Evolutionary conservation across 2,797 vertebrate species (phyloP), one percentile per base, ranked within the genome.

Genomic region (Leontopithecus rosalia): DNA sequence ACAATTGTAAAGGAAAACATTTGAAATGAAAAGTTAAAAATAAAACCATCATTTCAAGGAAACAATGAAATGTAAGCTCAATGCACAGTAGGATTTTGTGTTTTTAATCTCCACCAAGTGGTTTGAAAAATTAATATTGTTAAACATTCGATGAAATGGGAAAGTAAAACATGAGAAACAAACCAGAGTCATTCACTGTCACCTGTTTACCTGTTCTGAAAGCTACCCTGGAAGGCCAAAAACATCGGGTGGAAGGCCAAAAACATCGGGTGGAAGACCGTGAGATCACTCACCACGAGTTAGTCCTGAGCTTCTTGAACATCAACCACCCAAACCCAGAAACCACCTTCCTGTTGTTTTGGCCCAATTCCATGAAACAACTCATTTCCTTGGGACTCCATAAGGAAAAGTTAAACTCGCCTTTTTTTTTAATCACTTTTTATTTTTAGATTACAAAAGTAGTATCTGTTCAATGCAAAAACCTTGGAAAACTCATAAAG

Each of bases 361-460:
- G 89, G 70, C 41, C 72, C 39, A 11, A 1, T 14, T 84, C 41
- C 85, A 64, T 0, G n/a, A 89, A n/a, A 58, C 36, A 0, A 75
- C 43, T 77, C 46, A 50, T 92, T 92, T 95, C 57, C 76, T 84
- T 86, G 77, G 26, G 88, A 76, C 52, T 76, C 64, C 67, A 28
- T 92, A 33, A 95, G 81, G 88, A 84, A 52, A 88, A 70, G 77
- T 50, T 81, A 64, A 91, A 64, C 11, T 90, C 36, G 6, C 3
- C 19, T 41, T 28, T 90, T 80, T 84, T 83, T 41, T 64, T 11
- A 7, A 67, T 52, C 22, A 10, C 13, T 75, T 67, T 70, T 83
- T 61, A 77, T 61, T 82, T 94, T 89, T 46, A 82, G 84, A 82
- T 28, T 30, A 89, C 64, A 94, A 70, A 88, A 82, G 57, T 39